Evolutionary conservation across 1,140 invertebrate genomes (phyloP), one percentile per base, ranked within the genome.

Genomic region (Nephila pilipes): DNA sequence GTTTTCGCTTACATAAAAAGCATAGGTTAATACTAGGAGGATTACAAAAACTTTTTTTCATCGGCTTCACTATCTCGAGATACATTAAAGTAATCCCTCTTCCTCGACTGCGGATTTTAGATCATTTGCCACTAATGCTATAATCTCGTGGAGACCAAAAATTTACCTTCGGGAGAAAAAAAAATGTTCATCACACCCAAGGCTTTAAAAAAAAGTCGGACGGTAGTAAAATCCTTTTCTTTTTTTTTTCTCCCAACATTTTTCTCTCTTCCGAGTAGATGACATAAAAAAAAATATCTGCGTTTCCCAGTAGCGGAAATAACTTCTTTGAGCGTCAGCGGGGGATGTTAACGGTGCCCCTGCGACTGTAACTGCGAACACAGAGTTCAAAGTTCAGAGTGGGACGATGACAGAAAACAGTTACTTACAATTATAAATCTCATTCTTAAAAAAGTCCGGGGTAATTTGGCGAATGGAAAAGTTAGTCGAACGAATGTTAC

Each of bases 361-460:
- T 10, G 29, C 38, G 60, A 87, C 83, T 85, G 54, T 57, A 85
- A 58, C 46, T 12, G 85, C 32, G 85, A 87, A 60, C 25, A 25
- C 0, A 25, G 38, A 32, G 85, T 22, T 87, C 85, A 87, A 36
- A 87, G 85, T 87, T 87, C 85, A 87, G 29, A 65, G 10, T 8
- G 29, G 85, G 54, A 87, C 55, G 85, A 8, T 87, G 85, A 87
- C 60, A 87, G 85, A 63, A 85, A 87, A 58, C 32, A 65, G 85
- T 87, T 87, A 87, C 85, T 87, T 87, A 87, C 32, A 87, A 87
- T 87, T 87, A 87, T 87, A 46, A 87, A 38, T 32, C 58, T 18
- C 25, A 22, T 85, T 57, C 83, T 85, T 83, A 58, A 58, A 81
- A 83, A 25, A 36, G 25, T 25, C 29, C 6, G 79, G 46, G 46